Evolutionary conservation across 2,888 invertebrate species (phyloP).

Genomic region (Drosophila neonasuta): DNA sequence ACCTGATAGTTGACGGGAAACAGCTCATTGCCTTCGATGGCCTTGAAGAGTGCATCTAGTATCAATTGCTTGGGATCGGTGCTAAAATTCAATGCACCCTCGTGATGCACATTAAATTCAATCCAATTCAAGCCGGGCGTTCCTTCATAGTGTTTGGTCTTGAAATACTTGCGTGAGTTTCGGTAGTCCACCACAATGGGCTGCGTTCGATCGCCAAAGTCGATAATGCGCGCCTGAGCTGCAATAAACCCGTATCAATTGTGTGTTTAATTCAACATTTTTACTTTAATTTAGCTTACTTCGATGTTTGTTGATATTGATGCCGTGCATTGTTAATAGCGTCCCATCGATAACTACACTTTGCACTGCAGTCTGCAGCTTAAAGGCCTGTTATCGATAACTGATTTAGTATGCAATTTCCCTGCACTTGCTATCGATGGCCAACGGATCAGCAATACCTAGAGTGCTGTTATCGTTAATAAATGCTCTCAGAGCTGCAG

Average conservation of each 20-base stretch:
- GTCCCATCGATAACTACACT: not conserved
- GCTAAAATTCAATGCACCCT: conserved; percentile 56
- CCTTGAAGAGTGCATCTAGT: conserved; percentile 68
- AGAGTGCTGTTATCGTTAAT: too few species aligned
- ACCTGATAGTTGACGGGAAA: conserved; percentile 78
- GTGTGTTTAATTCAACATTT: not conserved
- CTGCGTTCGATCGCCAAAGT: conserved; percentile 31
- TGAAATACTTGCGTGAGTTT: conserved; percentile 59
- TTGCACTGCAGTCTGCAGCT: not conserved
- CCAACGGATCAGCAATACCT: too few species aligned
- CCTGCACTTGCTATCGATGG: too few species aligned
- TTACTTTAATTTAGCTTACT: not conserved
- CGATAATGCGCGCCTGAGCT: conserved; percentile 32
- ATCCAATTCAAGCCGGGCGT: conserved; percentile 74
- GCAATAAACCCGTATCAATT: conserved; percentile 2
- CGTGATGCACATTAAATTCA: conserved; percentile 72
- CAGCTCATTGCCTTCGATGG: conserved; percentile 72
- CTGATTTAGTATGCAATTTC: not conserved
- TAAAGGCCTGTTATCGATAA: not conserved
- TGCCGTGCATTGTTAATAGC: not conserved
- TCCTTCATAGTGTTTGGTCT: conserved; percentile 60
- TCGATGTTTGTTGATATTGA: not conserved
- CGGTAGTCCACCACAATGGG: conserved; percentile 70
- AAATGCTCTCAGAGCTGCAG: too few species aligned
- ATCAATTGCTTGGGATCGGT: conserved; percentile 58